A percentile compares a stretch with the other conserved stretches of the same genome.
These are phyloP conservation scores for Tipula unca DNA, from an alignment of 2,888 invertebrate genomes.

Conservation along the genomic window DNA sequence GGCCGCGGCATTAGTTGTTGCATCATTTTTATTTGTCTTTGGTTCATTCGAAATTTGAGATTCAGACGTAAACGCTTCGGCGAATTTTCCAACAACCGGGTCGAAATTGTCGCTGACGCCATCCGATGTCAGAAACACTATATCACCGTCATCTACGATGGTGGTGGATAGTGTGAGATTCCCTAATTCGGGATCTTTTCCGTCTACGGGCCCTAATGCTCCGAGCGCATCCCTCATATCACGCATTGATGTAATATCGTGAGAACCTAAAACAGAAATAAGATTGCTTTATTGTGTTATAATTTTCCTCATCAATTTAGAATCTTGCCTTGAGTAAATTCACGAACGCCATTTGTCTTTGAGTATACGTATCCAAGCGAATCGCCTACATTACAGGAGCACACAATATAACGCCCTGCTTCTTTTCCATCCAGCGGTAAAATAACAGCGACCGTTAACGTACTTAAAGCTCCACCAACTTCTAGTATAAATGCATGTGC, in stretches of 20 bases:
- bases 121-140: conserved; percentile 82
- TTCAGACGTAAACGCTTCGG: conserved; percentile 46
- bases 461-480: conserved; percentile 74
- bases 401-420: conserved; percentile 55
- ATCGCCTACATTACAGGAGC: conserved; percentile 84
- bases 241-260: conserved; percentile 67
- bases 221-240: conserved; percentile 86
- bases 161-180: conserved; percentile 81
- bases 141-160: conserved; percentile 67
- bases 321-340: conserved; percentile 60
- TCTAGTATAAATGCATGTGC: conserved; percentile 78
- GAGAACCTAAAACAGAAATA: conserved; percentile 49
- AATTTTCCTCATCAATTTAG: background rate
- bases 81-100: conserved; percentile 83
- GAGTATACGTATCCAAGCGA: conserved; percentile 81
- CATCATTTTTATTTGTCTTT: conserved; percentile 26
- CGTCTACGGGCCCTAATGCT: conserved; percentile 80
- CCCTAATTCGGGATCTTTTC: conserved; percentile 72
- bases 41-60: conserved; percentile 28
- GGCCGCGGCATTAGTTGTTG: conserved; percentile 16
- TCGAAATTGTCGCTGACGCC: conserved; percentile 87
- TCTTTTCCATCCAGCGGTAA: conserved; percentile 46
- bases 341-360: conserved; percentile 66
- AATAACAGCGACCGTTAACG: conserved; percentile 71
- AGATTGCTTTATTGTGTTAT: too few relatives aligned